These are phyloP conservation scores for Chironomus tepperi DNA, from an alignment of 1,140 invertebrate species.

Conservation along the genomic window DNA sequence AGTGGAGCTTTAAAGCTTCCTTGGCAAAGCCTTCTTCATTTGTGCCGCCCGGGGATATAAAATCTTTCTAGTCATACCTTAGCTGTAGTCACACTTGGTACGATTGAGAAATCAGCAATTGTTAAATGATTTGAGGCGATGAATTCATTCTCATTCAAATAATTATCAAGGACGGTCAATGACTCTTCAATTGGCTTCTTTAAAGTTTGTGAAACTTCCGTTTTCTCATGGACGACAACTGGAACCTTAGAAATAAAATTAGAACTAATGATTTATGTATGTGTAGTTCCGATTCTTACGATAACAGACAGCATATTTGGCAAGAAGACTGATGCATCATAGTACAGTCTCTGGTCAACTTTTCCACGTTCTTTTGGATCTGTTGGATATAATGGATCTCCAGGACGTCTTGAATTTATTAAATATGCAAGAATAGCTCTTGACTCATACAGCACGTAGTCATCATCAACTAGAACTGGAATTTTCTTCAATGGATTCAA, in stretches of 20 bases:
- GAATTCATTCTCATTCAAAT: background rate
- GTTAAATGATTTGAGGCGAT: background rate
- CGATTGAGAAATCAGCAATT: background rate
- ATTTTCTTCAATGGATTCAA: conserved; percentile 26
- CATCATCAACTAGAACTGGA: conserved; percentile 32
- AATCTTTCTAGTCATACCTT: background rate
- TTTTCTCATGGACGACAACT: conserved; percentile 28
- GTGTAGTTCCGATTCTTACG: conserved; percentile 29
- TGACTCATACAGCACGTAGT: conserved; percentile 30
- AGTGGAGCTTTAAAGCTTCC: no score
- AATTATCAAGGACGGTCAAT: background rate
- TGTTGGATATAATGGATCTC: conserved; percentile 41
- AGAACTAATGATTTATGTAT: background rate
- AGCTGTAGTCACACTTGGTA: background rate
- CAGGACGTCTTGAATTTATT: background rate
- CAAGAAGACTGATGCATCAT: conserved; percentile 34
- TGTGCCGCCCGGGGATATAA: no score
- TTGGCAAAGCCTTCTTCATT: no score
- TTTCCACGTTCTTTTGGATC: conserved; percentile 41
- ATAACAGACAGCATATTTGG: conserved; percentile 30
- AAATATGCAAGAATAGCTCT: conserved; percentile 32
- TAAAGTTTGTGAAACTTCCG: conserved; percentile 31
- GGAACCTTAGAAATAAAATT: background rate
- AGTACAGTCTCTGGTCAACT: conserved; percentile 44
- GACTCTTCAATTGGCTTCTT: background rate